Evolutionary conservation across 2,888 invertebrate species (phyloP), one percentile per base, ranked within the genome.

Genomic region (Teinopalpus imperialis): DNA sequence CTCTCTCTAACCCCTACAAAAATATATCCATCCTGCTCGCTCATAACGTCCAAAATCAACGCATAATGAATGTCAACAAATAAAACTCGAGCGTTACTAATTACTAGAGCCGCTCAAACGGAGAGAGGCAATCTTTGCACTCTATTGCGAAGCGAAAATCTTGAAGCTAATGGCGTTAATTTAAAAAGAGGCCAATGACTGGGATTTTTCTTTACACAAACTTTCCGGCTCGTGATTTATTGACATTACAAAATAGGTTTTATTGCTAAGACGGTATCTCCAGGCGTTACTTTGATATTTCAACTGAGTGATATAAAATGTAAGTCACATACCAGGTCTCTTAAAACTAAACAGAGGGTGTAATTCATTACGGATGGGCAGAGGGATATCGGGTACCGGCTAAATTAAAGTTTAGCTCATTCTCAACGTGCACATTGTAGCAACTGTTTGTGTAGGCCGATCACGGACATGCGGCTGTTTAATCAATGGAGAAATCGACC

Each of bases 41-140:
- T 49, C 75, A 43, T 62, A 59, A 63, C 68, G 66, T 66, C 58
- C 66, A 72, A 77, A 86, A 85, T 86, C 82, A 86, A 77, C 74
- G 78, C 78, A 80, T 86, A 88, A 88, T 86, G 81, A 86, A 81
- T 81, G 86, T 82, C 83, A 86, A 88, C 88, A 89, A 89, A 89
- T 89, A 87, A 89, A 87, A 89, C 70, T 83, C 80, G 66, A 89
- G 85, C 89, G 85, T 89, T 79, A 89, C 89, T 89, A 89, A 89
- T 89, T 89, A 89, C 88, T 78, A 57, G 74, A 69, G 67, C 63
- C 67, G 69, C 72, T 86, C 79, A 69, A 75, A 81, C 77, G 80
- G 63, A 81, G 81, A 79, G 83, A 82, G 83, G 82, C 79, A 85
- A 87, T 86, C 81, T 81, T 83, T 83, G 81, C 85, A 85, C 83